These are phyloP conservation scores for Aromia moschata DNA, from an alignment of 2,888 invertebrate genomes.

Conservation along the genomic window DNA sequence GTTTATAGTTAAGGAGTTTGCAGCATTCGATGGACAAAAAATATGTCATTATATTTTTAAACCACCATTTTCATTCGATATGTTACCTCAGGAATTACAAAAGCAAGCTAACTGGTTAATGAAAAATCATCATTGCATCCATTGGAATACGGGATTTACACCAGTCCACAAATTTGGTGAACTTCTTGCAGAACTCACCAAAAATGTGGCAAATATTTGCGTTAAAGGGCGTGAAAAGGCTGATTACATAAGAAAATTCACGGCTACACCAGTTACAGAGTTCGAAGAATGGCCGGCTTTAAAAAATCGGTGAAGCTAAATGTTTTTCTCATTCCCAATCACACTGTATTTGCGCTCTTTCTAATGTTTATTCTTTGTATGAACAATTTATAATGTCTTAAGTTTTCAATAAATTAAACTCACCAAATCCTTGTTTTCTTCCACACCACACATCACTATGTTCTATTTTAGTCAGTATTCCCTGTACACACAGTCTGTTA, in stretches of 20 bases:
- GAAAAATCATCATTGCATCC: conserved; percentile 16
- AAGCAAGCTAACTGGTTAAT: conserved; percentile 13
- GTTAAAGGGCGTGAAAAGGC: conserved; percentile 4
- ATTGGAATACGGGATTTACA: conserved; percentile 4
- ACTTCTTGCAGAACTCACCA: background rate
- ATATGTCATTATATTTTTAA: conserved; percentile 19
- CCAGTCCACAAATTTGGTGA: background rate
- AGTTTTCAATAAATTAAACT: too few relatives aligned
- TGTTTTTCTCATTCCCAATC: conserved; percentile 3
- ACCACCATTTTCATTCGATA: conserved; percentile 9
- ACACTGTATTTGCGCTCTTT: background rate
- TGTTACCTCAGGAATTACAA: conserved; percentile 3
- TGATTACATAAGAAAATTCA: conserved; percentile 8
- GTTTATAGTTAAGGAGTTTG: conserved; percentile 21
- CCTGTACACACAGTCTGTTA: too few relatives aligned
- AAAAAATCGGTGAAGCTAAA: background rate
- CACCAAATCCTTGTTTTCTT: too few relatives aligned
- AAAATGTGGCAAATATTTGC: conserved; percentile 4
- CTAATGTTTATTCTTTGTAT: background rate
- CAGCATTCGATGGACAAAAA: conserved; percentile 11
- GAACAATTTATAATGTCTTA: background rate
- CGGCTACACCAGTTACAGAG: background rate
- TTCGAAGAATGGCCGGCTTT: conserved; percentile 9
- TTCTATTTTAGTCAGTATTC: too few relatives aligned
- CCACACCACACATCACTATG: too few relatives aligned